Evolutionary conservation across 2,113 vertebrate genomes (phyloP).

Genomic region (Melierax canorus): DNA sequence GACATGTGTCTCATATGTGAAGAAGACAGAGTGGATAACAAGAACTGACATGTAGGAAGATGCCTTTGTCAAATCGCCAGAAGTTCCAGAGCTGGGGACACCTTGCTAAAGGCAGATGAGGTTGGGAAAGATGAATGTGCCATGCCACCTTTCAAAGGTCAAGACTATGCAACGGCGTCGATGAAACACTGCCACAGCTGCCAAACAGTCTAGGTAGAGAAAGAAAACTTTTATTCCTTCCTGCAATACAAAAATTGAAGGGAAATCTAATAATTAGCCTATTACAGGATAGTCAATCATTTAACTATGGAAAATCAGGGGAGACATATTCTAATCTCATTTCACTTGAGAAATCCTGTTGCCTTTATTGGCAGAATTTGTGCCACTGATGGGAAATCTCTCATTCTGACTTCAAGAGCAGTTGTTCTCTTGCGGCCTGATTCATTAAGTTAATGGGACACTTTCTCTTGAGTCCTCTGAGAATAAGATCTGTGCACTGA

Average conservation of each 20-base stretch:
- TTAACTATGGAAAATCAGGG: constrained; percentile 48
- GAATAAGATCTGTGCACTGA: constrained; percentile 32
- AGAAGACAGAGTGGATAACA: constrained; percentile 36
- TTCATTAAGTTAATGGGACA: constrained; percentile 65
- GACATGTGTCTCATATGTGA: constrained; percentile 2
- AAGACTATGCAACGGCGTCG: not conserved
- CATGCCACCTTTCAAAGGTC: constrained; percentile 22
- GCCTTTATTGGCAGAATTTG: constrained; percentile 40
- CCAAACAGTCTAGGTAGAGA: not conserved
- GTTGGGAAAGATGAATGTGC: not conserved
- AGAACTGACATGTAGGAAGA: constrained; percentile 30
- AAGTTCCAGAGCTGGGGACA: constrained; percentile 27
- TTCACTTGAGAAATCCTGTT: constrained; percentile 44
- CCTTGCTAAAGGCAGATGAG: constrained; percentile 43
- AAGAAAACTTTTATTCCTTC: not conserved
- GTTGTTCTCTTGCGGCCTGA: constrained; percentile 50
- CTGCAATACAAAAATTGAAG: constrained; percentile 22
- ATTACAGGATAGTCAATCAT: constrained; percentile 52
- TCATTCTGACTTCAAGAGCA: constrained; percentile 47
- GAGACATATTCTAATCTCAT: constrained; percentile 54
- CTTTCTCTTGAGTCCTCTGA: constrained; percentile 41
- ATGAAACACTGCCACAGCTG: not conserved
- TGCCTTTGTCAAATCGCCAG: constrained; percentile 21
- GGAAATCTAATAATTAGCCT: constrained; percentile 54
- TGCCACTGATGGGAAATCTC: constrained; percentile 55